phyloP scores from a whole-genome alignment of 2,888 invertebrate genomes.

The Leptopilina drosophilae region DNA sequence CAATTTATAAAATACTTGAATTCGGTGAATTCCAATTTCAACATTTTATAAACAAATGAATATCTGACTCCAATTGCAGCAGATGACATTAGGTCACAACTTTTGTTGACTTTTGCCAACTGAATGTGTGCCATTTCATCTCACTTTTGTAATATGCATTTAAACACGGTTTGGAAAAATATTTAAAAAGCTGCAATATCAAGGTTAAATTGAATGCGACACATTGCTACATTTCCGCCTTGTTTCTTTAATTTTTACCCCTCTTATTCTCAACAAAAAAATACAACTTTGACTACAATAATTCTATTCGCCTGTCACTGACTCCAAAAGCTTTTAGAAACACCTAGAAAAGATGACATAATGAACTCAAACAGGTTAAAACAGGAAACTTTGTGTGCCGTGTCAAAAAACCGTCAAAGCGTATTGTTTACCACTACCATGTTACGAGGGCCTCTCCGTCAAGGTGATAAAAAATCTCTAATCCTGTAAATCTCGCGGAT shows the following conservation, averaged over 20 bases:
- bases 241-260: no score
- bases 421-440: not conserved
- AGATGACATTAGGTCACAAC: not conserved
- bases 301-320: not conserved
- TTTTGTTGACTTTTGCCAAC: slow-evolving; percentile 17
- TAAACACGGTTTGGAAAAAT: not conserved
- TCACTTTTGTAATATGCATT: not conserved
- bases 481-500: slow-evolving; percentile 23
- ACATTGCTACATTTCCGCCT: no score
- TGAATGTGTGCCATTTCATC: slow-evolving; percentile 9
- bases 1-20: no score
- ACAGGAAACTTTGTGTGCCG: not conserved
- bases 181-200: not conserved
- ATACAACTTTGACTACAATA: no score
- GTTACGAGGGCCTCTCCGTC: not conserved
- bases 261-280: no score
- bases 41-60: not conserved
- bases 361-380: slow-evolving; percentile 7
- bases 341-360: slow-evolving; percentile 29
- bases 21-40: no score
- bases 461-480: slow-evolving; percentile 37
- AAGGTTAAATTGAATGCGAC: not conserved
- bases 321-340: slow-evolving; percentile 18
- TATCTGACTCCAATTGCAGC: not conserved
- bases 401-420: not conserved